Evolutionary conservation across 2,888 invertebrate species (phyloP), one percentile per base, ranked within the genome.

Genomic region (Meliscaeva auricollis): DNA sequence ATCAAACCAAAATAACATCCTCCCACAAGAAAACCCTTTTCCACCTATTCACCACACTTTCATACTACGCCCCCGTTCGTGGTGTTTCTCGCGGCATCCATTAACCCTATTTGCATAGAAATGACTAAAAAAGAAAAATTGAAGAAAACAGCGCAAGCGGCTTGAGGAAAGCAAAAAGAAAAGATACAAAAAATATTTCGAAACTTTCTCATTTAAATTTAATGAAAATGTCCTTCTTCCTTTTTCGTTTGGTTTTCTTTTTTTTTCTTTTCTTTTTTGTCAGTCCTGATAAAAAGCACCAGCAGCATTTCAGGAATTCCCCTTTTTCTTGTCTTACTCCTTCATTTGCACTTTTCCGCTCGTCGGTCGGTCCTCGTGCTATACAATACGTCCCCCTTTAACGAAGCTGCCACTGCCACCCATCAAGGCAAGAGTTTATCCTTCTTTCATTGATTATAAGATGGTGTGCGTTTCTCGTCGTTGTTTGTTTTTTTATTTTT

Each of bases 181-280:
- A 56, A 72, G 48, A 38, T 66, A 78, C 22, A 62, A 62, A 72
- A 56, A 73, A 85, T 68, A 73, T 62, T 85, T 73, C 50, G 69
- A 85, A 85, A 85, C 85, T 81, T 85, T 85, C 85, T 85, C 85
- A 85, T 85, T 85, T 85, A 85, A 85, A 85, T 85, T 85, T 85
- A 85, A 85, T 85, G 81, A 85, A 85, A 85, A 85, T 85, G 81
- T 85, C 85, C 85, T 85, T 85, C 85, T 85, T 81, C 81, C 85
- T 64, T 81, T 77, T 77, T 72, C 76, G 66, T 80, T 75, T 41
- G 79, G 13, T 75, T 58, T 58, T 72, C 50, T 76, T 69, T 54
- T 68, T n/a, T n/a, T n/a, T n/a, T n/a, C n/a, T n/a, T n/a, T 44
- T 48, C 15, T 52, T 75, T 54, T 38, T 62, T 75, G 58, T 75